Conservation (phyloP, 1,140 invertebrate genomes). For the Drosophila erecta region DNA sequence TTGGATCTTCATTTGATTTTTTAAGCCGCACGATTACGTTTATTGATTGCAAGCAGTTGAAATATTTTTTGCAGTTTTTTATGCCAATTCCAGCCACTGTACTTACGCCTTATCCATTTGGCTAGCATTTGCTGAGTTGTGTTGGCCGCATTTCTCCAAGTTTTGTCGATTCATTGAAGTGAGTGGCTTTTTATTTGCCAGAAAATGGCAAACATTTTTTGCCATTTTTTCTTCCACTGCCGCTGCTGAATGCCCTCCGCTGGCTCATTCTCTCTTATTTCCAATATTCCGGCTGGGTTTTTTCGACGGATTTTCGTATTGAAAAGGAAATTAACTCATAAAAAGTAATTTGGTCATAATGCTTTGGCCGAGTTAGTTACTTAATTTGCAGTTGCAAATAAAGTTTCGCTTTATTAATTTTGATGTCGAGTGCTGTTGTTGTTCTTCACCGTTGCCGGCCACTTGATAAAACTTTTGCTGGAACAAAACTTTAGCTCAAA, state of each 20-base stretch:
- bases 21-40: too few relatives aligned
- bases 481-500: constrained; percentile 45
- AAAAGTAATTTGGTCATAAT: constrained; percentile 82
- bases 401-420: constrained; percentile 83
- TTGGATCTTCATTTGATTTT: too few relatives aligned
- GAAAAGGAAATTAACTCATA: constrained; percentile 81
- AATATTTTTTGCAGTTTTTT: not conserved
- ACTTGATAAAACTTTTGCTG: constrained; percentile 70
- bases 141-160: constrained; percentile 47
- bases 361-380: constrained; percentile 80
- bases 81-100: constrained; percentile 9
- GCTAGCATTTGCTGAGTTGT: constrained; percentile 53
- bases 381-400: constrained; percentile 83
- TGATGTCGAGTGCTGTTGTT: constrained; percentile 61
- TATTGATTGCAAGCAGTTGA: too few relatives aligned
- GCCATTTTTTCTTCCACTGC: constrained; percentile 26
- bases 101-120: constrained; percentile 16
- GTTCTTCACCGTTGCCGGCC: constrained; percentile 26
- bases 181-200: constrained; percentile 81
- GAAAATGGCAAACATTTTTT: constrained; percentile 70
- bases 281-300: constrained; percentile 31
- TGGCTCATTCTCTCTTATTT: constrained; percentile 29
- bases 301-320: constrained; percentile 55
- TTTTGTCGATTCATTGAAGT: constrained; percentile 81
- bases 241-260: constrained; percentile 13